These are phyloP conservation scores for Cephus pygmeus DNA, from an alignment of 2,888 invertebrate species.

Conservation along the genomic window DNA sequence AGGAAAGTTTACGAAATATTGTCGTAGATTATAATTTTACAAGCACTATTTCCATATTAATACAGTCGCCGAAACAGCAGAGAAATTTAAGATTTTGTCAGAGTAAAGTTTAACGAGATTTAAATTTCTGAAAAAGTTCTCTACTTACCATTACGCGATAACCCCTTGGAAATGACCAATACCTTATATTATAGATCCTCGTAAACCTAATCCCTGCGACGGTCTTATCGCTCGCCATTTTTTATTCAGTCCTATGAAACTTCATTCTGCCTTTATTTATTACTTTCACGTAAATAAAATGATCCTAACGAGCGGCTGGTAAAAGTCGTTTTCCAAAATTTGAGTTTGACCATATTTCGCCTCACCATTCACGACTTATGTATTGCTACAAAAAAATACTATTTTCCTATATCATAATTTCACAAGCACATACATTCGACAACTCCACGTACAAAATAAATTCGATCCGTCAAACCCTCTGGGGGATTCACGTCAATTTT, in stretches of 20 bases:
- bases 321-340: not conserved
- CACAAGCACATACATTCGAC: not conserved
- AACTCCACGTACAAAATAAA: too few relatives aligned
- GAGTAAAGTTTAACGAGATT: not conserved
- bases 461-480: too few relatives aligned
- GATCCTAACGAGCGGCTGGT: not conserved
- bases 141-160: not conserved
- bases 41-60: not conserved
- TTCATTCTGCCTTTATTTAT: not conserved
- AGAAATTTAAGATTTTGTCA: not conserved
- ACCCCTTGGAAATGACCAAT: not conserved
- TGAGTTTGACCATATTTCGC: not conserved
- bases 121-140: not conserved
- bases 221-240: too few relatives aligned
- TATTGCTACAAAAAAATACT: not conserved
- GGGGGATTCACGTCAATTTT: too few relatives aligned
- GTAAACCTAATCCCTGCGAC: too few relatives aligned
- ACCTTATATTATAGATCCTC: not conserved
- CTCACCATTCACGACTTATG: not conserved
- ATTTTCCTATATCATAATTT: not conserved
- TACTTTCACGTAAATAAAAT: not conserved
- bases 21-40: too few relatives aligned
- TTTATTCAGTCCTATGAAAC: not conserved
- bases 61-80: not conserved
- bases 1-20: too few relatives aligned